These are phyloP conservation scores for Camponotus floridanus DNA, from an alignment of 1,140 invertebrate species.

Conservation along the genomic window DNA sequence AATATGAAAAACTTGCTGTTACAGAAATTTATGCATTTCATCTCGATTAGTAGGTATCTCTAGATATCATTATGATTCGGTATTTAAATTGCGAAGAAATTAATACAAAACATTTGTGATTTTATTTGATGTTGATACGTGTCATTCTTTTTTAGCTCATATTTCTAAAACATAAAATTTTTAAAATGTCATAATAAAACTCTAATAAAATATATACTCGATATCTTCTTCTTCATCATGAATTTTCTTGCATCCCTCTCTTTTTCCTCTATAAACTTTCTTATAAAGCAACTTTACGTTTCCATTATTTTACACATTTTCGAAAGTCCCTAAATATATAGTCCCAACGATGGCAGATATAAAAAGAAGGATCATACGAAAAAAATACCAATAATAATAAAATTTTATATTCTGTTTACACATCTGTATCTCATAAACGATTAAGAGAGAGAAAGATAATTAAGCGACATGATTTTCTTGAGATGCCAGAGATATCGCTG, in stretches of 20 bases:
- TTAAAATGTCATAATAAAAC: not conserved
- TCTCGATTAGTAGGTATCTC: not conserved
- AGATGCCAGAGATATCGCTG: not conserved
- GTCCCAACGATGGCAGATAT: not conserved
- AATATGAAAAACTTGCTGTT: not conserved
- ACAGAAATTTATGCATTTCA: not conserved
- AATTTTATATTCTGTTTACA: not conserved
- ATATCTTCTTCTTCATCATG: not conserved
- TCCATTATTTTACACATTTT: not conserved
- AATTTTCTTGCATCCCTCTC: not conserved
- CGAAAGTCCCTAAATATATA: not conserved
- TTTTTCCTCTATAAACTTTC: not conserved
- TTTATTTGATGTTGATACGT: not conserved
- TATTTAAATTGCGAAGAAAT: not conserved
- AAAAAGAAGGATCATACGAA: not conserved
- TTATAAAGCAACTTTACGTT: not conserved
- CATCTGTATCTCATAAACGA: too few species aligned
- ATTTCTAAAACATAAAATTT: not conserved
- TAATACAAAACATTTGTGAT: not conserved
- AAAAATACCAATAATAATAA: not conserved
- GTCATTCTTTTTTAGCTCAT: not conserved
- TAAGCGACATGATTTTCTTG: not conserved
- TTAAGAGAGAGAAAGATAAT: not conserved
- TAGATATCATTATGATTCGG: not conserved
- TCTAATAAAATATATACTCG: not conserved